These are phyloP conservation scores for Neuroterus valhalla DNA, from an alignment of 1,140 invertebrate species.

Conservation along the genomic window DNA sequence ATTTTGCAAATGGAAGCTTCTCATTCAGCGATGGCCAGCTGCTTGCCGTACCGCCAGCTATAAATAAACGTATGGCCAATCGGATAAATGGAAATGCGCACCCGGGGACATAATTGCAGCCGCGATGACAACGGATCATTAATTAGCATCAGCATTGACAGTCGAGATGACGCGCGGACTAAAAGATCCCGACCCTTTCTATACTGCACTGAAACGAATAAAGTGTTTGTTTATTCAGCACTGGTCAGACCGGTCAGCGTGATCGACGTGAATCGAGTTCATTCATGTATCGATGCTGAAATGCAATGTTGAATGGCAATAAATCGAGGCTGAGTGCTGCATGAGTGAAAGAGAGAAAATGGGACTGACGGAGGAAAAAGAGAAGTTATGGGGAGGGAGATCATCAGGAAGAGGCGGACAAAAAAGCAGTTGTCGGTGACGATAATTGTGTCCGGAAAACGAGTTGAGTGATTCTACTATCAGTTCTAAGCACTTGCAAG, in stretches of 20 bases:
- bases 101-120: constrained; percentile 36
- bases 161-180: neutral
- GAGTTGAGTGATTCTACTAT: no score
- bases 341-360: neutral
- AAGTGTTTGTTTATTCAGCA: constrained; percentile 57
- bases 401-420: no score
- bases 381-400: neutral
- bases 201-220: constrained; percentile 36
- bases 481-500: no score
- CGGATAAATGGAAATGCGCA: constrained; percentile 21
- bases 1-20: constrained; percentile 36
- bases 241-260: constrained; percentile 40
- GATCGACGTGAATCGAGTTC: constrained; percentile 61
- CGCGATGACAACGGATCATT: constrained; percentile 40
- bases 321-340: neutral
- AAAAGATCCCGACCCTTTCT: neutral
- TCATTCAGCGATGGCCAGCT: constrained; percentile 23
- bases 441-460: no score
- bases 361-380: neutral
- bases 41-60: neutral
- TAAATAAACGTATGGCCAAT: constrained; percentile 31
- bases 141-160: constrained; percentile 44
- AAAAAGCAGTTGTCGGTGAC: no score
- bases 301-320: neutral
- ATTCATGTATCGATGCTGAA: constrained; percentile 51